Evolutionary conservation across 2,113 vertebrate genomes (phyloP).

Genomic region (Pomatorhinus ruficollis): DNA sequence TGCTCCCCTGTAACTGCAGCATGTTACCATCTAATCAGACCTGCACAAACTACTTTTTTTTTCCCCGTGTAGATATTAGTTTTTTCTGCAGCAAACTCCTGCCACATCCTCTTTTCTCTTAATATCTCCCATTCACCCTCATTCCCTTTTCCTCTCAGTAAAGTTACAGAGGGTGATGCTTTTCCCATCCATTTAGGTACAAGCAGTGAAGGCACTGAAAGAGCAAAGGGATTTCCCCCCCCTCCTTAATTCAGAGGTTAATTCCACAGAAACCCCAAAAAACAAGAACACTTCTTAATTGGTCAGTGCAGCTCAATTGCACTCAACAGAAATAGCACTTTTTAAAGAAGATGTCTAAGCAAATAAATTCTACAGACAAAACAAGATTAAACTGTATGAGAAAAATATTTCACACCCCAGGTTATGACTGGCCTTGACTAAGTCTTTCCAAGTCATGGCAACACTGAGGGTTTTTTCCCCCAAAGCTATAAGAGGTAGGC

Average conservation of each 20-base stretch:
- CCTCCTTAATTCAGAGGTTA: not conserved
- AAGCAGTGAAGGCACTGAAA: not conserved
- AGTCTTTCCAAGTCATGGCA: not conserved
- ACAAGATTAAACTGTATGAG: not conserved
- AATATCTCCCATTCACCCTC: not conserved
- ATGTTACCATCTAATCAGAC: not conserved
- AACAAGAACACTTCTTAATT: not conserved
- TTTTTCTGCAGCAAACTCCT: not conserved
- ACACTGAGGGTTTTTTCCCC: not conserved
- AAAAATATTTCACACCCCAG: not conserved
- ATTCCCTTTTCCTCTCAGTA: not conserved
- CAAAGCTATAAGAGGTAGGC: not conserved
- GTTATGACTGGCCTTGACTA: not conserved
- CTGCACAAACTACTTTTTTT: not conserved
- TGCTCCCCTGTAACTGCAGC: not conserved
- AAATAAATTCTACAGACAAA: not conserved
- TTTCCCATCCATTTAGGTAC: not conserved
- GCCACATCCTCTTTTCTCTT: not conserved
- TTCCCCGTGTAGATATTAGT: rapidly evolving
- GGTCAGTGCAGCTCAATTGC: not conserved
- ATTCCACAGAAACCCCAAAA: not conserved
- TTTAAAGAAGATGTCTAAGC: not conserved
- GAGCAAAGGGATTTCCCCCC: not conserved
- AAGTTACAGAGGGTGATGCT: not conserved
- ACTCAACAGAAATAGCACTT: not conserved